Conservation (phyloP, 2,797 vertebrate genomes). For the Malurus leucopterus region DNA sequence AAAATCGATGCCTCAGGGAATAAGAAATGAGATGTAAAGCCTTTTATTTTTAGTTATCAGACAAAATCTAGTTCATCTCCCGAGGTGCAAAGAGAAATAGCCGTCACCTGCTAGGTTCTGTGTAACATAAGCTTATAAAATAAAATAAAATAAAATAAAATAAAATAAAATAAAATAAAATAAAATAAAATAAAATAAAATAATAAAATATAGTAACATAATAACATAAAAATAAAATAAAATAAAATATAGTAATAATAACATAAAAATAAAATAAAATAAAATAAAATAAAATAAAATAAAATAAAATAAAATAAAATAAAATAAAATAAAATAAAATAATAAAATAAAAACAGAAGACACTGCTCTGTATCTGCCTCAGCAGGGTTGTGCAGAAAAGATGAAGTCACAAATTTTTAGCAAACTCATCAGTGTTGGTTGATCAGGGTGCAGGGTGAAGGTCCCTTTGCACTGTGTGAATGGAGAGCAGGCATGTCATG, state of each 20-base stretch:
- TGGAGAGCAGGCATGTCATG: not conserved
- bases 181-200: not conserved
- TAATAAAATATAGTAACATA: not conserved
- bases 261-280: not conserved
- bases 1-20: not conserved
- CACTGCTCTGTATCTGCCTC: not conserved
- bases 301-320: not conserved
- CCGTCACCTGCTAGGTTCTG: not conserved
- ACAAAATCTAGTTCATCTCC: not conserved
- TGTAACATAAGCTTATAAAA: not conserved
- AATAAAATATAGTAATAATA: not conserved
- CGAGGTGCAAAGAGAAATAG: not conserved
- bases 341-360: not conserved
- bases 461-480: not conserved
- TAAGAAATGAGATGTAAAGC: slow-evolving; percentile 17
- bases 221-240: not conserved
- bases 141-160: not conserved
- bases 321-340: not conserved
- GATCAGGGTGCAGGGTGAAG: not conserved
- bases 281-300: not conserved
- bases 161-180: not conserved
- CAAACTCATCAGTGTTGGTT: not conserved
- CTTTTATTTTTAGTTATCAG: not conserved
- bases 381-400: not conserved
- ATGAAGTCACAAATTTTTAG: not conserved